phyloP scores from a whole-genome alignment of 2,797 vertebrate species.

The Lithobates pipiens region DNA sequence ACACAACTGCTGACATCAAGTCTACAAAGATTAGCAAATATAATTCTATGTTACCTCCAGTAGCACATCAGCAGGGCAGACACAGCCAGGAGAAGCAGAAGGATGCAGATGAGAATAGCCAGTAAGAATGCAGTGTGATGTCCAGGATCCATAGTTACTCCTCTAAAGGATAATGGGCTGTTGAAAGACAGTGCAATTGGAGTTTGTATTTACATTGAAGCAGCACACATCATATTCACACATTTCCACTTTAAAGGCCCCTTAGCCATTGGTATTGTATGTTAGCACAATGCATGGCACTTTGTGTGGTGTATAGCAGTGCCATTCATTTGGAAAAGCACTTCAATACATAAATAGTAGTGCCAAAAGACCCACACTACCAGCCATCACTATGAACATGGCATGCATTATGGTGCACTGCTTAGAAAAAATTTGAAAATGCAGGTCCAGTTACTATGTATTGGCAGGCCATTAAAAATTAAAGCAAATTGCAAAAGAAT shows the following conservation, averaged over 20 bases:
- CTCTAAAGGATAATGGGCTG: neutral
- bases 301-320: no score
- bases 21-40: neutral
- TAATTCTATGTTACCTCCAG: slow-evolving; percentile 43
- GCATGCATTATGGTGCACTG: no score
- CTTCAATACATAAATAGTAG: no score
- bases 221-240: neutral
- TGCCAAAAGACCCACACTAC: no score
- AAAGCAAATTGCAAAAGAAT: no score
- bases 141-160: slow-evolving; percentile 43
- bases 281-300: no score
- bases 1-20: neutral
- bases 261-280: no score
- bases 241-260: neutral
- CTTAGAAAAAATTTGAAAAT: no score
- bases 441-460: no score
- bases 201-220: neutral
- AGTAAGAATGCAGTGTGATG: slow-evolving; percentile 56
- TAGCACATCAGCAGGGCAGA: slow-evolving; percentile 44
- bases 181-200: neutral
- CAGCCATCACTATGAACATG: no score
- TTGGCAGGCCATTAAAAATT: no score
- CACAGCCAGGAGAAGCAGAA: slow-evolving; percentile 51
- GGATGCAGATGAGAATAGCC: slow-evolving; percentile 59
- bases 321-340: no score